These are phyloP conservation scores for Sialis fuliginosa DNA, from an alignment of 2,888 invertebrate genomes.

Conservation along the genomic window DNA sequence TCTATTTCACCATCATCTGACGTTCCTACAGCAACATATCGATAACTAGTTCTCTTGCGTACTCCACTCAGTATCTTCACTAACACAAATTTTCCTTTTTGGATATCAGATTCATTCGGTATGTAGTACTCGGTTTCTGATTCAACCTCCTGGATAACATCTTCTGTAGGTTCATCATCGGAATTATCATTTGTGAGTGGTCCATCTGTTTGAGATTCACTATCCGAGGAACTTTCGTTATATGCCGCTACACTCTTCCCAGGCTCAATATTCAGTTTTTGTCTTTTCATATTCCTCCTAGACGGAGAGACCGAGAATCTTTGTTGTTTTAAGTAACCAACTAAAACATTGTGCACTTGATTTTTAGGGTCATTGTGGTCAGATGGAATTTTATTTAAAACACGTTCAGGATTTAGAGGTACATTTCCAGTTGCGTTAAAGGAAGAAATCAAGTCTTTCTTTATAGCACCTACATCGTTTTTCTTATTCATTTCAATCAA, in stretches of 20 bases:
- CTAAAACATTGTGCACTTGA: no score
- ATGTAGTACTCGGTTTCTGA: slow-evolving; percentile 2
- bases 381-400: no score
- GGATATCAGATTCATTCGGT: slow-evolving; percentile 1
- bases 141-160: slow-evolving; percentile 1
- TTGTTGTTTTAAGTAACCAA: no score
- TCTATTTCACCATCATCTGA: not conserved
- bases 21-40: not conserved
- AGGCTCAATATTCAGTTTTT: slow-evolving; percentile 8
- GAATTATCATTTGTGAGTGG: slow-evolving; percentile 8
- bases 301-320: no score
- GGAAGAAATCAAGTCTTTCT: no score
- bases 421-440: no score
- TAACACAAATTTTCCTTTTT: slow-evolving; percentile 4
- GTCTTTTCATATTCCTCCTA: slow-evolving; percentile 6
- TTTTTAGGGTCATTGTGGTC: no score
- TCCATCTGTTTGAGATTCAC: slow-evolving; percentile 8
- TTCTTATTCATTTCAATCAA: no score
- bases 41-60: slow-evolving; percentile 1
- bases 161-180: slow-evolving; percentile 7
- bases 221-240: slow-evolving; percentile 3
- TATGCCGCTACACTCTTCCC: no score
- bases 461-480: no score
- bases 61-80: slow-evolving; percentile 3
- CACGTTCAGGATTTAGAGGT: no score